Evolutionary conservation across 92 coral and sea anemone species (phyloP).

Genomic region (Porites lobata): DNA sequence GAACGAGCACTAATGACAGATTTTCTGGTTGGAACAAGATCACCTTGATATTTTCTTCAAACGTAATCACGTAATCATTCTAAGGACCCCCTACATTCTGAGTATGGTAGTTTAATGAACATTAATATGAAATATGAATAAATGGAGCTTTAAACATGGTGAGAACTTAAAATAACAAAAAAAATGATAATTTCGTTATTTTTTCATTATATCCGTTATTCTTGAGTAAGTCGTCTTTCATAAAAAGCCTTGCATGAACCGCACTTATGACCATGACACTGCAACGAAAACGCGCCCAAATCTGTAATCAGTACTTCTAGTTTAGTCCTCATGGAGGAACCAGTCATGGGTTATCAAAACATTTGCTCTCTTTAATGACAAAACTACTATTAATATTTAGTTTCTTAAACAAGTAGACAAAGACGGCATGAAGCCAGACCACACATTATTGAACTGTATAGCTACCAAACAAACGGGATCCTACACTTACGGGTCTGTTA

Average conservation of each 20-base stretch:
- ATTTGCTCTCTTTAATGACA: not conserved
- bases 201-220: no score
- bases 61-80: not conserved
- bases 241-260: no score
- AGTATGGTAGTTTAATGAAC: no score
- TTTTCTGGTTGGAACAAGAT: not conserved
- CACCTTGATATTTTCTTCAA: not conserved
- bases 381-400: not conserved
- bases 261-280: no score
- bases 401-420: not conserved
- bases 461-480: not conserved
- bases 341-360: no score
- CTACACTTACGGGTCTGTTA: conserved; percentile 33
- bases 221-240: no score
- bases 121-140: no score
- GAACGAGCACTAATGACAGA: not conserved
- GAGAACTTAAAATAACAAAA: no score
- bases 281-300: not conserved
- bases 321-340: no score
- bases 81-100: not conserved
- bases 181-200: no score
- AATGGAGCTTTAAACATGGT: no score
- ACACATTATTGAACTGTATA: not conserved
- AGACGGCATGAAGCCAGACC: not conserved
- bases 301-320: not conserved